These are phyloP conservation scores for Merodon equestris DNA, from an alignment of 2,888 invertebrate species.

Conservation along the genomic window DNA sequence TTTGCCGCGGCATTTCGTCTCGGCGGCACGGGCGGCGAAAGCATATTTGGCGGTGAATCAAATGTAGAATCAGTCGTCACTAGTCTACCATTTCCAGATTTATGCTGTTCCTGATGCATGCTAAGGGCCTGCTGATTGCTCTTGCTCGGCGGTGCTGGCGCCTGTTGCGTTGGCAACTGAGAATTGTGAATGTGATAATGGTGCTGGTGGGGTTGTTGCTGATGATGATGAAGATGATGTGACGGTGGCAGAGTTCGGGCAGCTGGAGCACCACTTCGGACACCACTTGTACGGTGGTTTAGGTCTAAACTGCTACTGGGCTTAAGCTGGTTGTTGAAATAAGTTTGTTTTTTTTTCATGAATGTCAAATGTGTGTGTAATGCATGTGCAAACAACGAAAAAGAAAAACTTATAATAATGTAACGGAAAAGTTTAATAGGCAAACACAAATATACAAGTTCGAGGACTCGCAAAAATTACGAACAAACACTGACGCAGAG, in stretches of 20 bases:
- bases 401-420: conserved; percentile 60
- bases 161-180: conserved; percentile 58
- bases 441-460: conserved; percentile 56
- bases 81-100: conserved; percentile 47
- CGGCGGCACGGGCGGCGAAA: conserved; percentile 78
- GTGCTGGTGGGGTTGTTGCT: conserved; percentile 57
- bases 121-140: conserved; percentile 64
- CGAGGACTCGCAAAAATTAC: conserved; percentile 64
- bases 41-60: conserved; percentile 77
- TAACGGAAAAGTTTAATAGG: conserved; percentile 69
- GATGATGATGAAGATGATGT: conserved; percentile 67
- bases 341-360: conserved; percentile 55
- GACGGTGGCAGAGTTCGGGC: conserved; percentile 61
- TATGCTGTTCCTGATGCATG: conserved; percentile 22
- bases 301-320: conserved; percentile 75
- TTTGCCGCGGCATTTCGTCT: conserved; percentile 71
- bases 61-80: conserved; percentile 74
- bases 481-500: conserved; percentile 57
- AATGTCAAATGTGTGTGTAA: conserved; percentile 69
- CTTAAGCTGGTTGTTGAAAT: conserved; percentile 73
- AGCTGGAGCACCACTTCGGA: conserved; percentile 47
- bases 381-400: conserved; percentile 50
- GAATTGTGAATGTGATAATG: conserved; percentile 38
- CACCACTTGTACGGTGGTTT: conserved; percentile 68
- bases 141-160: conserved; percentile 70